Conservation (phyloP, 2,113 vertebrate species). For the Agelaius tricolor region DNA sequence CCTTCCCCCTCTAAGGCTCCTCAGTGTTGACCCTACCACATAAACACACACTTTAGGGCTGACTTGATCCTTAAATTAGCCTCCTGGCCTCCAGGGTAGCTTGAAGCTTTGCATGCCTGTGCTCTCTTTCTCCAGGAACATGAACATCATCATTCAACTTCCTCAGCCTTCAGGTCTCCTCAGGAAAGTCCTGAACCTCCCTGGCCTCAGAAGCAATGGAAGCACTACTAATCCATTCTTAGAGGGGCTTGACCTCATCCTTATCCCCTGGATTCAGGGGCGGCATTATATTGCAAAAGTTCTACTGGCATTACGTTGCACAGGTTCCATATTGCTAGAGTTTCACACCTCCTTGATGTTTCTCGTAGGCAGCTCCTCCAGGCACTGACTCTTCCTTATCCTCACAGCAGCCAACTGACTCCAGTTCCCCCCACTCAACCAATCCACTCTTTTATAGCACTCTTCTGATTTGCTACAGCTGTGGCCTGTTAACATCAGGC, state of each 20-base stretch:
- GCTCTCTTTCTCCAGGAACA: neutral
- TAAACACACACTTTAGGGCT: fast-evolving
- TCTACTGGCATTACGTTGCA: no score
- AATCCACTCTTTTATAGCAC: no score
- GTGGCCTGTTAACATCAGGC: no score
- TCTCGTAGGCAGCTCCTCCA: no score
- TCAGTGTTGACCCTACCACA: neutral
- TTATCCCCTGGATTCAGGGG: neutral
- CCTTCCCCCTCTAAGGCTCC: neutral
- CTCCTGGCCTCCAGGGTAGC: neutral
- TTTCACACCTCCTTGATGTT: no score
- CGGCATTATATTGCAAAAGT: no score
- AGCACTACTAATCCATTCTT: neutral
- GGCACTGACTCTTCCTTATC: no score
- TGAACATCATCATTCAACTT: neutral
- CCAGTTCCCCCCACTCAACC: no score
- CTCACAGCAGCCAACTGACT: no score
- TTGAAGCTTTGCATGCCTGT: neutral
- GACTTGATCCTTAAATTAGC: neutral
- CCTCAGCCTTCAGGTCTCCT: neutral
- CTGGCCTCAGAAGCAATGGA: neutral
- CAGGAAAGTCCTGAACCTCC: neutral
- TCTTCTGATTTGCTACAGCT: no score
- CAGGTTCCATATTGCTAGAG: no score
- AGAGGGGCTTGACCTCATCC: neutral